These are phyloP conservation scores for Melanchra persicariae DNA, from an alignment of 2,888 invertebrate genomes.

Conservation along the genomic window DNA sequence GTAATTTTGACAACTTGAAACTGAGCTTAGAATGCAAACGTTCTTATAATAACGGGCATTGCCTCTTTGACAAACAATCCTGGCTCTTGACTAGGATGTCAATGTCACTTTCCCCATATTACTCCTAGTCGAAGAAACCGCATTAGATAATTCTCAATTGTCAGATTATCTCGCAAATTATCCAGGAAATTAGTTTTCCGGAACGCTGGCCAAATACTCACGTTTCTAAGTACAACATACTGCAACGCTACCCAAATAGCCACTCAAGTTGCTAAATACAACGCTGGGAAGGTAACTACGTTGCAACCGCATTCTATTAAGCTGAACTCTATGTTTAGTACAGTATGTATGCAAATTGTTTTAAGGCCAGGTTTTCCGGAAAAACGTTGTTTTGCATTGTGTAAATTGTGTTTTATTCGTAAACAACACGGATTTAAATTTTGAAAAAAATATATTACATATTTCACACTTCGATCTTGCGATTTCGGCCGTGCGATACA, in stretches of 20 bases:
- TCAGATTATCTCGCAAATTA: not conserved
- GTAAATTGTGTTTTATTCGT: too few species aligned
- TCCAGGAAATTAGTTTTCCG: conserved; percentile 4
- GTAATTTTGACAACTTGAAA: too few species aligned
- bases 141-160: not conserved
- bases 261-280: conserved; percentile 25
- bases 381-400: too few species aligned
- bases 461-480: too few species aligned
- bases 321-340: not conserved
- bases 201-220: conserved; percentile 4
- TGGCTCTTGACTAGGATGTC: not conserved
- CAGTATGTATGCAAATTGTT: not conserved
- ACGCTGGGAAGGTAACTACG: not conserved
- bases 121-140: not conserved
- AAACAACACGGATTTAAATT: too few species aligned
- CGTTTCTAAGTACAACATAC: conserved; percentile 1
- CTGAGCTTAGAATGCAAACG: too few species aligned
- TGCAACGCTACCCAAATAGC: conserved; percentile 1
- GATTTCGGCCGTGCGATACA: too few species aligned
- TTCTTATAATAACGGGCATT: too few species aligned
- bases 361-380: too few species aligned
- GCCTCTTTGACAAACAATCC: not conserved
- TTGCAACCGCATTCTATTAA: conserved; percentile 21
- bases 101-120: not conserved
- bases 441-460: too few species aligned